Conservation (phyloP, 2,888 invertebrate species). For the Euphydryas editha region DNA sequence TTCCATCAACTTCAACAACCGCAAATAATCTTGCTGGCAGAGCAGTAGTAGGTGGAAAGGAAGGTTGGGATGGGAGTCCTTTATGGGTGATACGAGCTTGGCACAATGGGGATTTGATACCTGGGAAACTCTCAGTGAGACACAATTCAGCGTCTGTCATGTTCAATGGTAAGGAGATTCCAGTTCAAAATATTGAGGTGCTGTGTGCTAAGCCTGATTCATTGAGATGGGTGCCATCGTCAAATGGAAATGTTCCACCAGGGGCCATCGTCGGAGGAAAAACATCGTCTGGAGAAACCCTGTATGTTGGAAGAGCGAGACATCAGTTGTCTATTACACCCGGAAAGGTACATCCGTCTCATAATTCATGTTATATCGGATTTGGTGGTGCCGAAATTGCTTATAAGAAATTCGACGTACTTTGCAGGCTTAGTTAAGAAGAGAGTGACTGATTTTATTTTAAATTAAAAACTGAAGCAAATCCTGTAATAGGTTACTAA, state of each 20-base stretch:
- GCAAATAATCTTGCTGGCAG: slow-evolving; percentile 64
- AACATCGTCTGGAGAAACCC: slow-evolving; percentile 72
- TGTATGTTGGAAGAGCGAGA: slow-evolving; percentile 82
- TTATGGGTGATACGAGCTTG: slow-evolving; percentile 76
- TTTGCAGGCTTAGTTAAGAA: slow-evolving; percentile 66
- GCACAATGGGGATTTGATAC: slow-evolving; percentile 74
- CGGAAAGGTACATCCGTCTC: slow-evolving; percentile 81
- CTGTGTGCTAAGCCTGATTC: slow-evolving; percentile 65
- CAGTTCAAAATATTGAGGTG: slow-evolving; percentile 76
- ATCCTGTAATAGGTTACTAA: background rate
- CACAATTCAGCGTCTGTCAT: slow-evolving; percentile 71
- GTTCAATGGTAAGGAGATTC: slow-evolving; percentile 70
- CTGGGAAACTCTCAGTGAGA: slow-evolving; percentile 76
- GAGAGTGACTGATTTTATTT: slow-evolving; percentile 2
- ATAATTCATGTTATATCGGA: slow-evolving; percentile 70
- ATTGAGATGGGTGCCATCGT: slow-evolving; percentile 80
- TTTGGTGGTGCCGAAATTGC: slow-evolving; percentile 72
- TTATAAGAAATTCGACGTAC: slow-evolving; percentile 73
- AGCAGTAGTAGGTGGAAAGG: slow-evolving; percentile 76
- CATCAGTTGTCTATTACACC: slow-evolving; percentile 84
- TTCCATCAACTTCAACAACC: slow-evolving; percentile 67
- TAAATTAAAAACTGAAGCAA: background rate
- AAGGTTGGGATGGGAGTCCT: slow-evolving; percentile 79
- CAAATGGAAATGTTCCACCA: slow-evolving; percentile 79
- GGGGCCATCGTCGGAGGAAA: slow-evolving; percentile 82